Percentiles rank a stretch among this genome's conserved stretches.
Conservation (phyloP, 53 echinoderm and acorn worm genomes). For the Zoroaster sp. region DNA sequence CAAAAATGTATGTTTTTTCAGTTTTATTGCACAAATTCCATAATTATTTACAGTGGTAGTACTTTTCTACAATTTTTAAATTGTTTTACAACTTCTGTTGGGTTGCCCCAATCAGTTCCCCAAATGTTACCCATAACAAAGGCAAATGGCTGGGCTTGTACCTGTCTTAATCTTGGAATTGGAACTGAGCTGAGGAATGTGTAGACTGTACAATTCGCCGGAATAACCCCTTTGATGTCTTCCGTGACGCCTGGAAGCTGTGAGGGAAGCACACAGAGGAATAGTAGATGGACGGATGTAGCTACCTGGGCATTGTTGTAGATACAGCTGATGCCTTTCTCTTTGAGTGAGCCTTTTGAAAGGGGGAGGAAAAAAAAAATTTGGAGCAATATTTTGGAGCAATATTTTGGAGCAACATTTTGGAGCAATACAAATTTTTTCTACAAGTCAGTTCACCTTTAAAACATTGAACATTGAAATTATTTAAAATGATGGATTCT, state of each 20-base stretch:
- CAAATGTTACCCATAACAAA: no score
- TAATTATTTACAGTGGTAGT: no score
- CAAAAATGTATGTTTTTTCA: no score
- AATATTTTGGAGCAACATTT: not conserved
- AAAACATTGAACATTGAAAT: no score
- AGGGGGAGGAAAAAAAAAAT: not conserved
- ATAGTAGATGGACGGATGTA: conserved; percentile 72
- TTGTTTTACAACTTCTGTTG: no score
- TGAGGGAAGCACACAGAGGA: conserved; percentile 92
- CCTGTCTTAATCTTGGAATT: conserved; percentile 72
- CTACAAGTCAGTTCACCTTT: no score
- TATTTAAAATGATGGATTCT: no score
- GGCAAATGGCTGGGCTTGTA: conserved; percentile 27
- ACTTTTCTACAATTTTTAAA: no score
- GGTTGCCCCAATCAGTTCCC: no score
- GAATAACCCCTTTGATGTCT: conserved; percentile 69
- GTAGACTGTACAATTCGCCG: conserved; percentile 74
- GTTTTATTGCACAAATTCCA: no score
- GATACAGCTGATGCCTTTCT: conserved; percentile 75
- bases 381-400: not conserved
- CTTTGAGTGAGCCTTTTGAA: conserved; percentile 39
- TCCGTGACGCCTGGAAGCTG: conserved; percentile 82
- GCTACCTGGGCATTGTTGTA: conserved; percentile 79
- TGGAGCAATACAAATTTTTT: no score
- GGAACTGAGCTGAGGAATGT: conserved; percentile 89